phyloP scores from a whole-genome alignment of 2,888 invertebrate species.

The Lithophane leautieri region DNA sequence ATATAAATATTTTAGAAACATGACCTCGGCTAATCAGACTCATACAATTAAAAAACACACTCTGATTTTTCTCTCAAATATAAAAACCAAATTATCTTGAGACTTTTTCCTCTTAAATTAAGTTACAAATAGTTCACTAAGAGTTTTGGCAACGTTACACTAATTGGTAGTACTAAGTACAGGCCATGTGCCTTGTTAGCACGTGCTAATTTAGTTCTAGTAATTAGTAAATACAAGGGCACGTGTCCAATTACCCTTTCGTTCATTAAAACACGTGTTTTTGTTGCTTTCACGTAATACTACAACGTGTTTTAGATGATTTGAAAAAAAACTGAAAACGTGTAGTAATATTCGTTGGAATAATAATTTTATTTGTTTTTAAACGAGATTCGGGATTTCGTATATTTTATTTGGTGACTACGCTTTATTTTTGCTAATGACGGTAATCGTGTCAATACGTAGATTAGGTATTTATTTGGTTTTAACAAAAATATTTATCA shows the following conservation, averaged over 20 bases:
- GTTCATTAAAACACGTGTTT: conserved; percentile 45
- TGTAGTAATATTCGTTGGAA: conserved; percentile 1
- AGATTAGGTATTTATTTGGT: neutral
- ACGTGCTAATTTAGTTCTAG: conserved; percentile 35
- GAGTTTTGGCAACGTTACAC: conserved; percentile 7
- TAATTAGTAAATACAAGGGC: conserved; percentile 32
- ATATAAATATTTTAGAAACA: conserved; percentile 3
- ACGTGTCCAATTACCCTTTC: conserved; percentile 15
- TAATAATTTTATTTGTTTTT: neutral
- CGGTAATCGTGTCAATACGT: neutral
- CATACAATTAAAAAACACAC: conserved; percentile 1
- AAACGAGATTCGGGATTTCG: neutral
- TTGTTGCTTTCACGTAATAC: conserved; percentile 41
- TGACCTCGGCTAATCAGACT: neutral
- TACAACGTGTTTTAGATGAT: conserved; percentile 33
- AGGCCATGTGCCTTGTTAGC: conserved; percentile 24
- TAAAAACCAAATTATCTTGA: conserved; percentile 13
- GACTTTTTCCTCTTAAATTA: conserved; percentile 6
- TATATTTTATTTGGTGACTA: neutral
- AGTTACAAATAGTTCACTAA: neutral
- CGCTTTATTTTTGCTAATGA: neutral
- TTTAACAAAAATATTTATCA: neutral
- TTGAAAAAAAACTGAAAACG: neutral
- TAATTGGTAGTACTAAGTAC: conserved; percentile 38
- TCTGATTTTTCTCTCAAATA: conserved; percentile 10